Evolutionary conservation across 2,113 vertebrate species (phyloP).

Genomic region (Scomber japonicus): DNA sequence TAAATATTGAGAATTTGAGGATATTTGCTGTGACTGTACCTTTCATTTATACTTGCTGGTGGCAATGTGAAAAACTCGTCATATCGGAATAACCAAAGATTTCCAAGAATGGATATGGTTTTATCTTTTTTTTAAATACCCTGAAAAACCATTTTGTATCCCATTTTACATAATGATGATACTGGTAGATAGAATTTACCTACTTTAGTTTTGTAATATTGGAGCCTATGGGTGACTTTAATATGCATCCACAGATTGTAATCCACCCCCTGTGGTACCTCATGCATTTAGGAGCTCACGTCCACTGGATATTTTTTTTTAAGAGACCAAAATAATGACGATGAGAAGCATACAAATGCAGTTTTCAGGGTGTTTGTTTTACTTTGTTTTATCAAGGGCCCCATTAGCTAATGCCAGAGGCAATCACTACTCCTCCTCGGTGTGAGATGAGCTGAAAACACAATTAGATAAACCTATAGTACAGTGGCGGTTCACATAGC

Average conservation of each 20-base stretch:
- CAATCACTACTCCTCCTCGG: constrained; percentile 9
- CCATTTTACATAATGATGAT: neutral
- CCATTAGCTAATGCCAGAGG: constrained; percentile 41
- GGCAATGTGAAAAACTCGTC: too few relatives aligned
- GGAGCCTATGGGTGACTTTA: neutral
- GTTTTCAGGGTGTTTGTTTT: constrained; percentile 38
- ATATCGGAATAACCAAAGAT: too few relatives aligned
- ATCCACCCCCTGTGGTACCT: neutral
- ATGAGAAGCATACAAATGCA: neutral
- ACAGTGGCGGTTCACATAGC: constrained; percentile 17
- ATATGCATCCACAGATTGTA: neutral
- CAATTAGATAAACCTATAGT: constrained; percentile 54
- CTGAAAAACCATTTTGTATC: too few relatives aligned
- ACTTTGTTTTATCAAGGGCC: constrained; percentile 35
- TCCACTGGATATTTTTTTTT: neutral
- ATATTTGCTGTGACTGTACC: too few relatives aligned
- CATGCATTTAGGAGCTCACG: neutral
- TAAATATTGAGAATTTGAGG: too few relatives aligned
- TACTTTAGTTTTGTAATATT: neutral
- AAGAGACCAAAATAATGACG: constrained; percentile 10
- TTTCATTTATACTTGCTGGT: too few relatives aligned
- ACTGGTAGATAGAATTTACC: neutral
- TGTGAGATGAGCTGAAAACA: constrained; percentile 45
- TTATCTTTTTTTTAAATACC: too few relatives aligned
- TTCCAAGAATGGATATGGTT: too few relatives aligned